Conservation (phyloP, 2,113 vertebrate genomes). For the Erpornis zantholeuca region DNA sequence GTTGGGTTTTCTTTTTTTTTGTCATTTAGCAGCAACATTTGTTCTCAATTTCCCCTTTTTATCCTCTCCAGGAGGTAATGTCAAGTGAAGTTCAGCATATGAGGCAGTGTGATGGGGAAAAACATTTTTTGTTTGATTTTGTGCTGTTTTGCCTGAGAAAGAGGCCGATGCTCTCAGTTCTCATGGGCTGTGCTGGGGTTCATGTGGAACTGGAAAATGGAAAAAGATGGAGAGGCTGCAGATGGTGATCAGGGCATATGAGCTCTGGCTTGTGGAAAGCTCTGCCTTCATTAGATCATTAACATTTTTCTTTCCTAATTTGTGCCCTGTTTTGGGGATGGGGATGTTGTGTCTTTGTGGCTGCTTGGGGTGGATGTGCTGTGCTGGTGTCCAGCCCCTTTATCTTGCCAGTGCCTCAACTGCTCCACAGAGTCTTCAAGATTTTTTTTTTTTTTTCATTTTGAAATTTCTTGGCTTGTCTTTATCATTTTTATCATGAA, state of each 20-base stretch:
- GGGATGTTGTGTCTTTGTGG: background rate
- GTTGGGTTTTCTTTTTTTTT: background rate
- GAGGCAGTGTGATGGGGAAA: background rate
- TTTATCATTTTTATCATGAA: background rate
- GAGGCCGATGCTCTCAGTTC: background rate
- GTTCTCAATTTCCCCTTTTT: background rate
- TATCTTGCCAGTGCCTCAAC: background rate
- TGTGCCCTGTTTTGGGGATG: background rate
- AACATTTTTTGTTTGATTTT: background rate
- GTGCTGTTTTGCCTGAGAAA: background rate
- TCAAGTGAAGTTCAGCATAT: background rate
- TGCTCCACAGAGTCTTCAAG: fast-evolving
- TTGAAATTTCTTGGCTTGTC: background rate
- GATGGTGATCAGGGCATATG: background rate
- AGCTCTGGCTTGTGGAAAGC: background rate
- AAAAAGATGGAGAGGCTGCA: background rate
- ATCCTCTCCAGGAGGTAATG: background rate
- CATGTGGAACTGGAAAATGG: background rate
- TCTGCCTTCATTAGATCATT: background rate
- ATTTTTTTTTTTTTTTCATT: background rate
- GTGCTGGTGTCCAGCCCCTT: background rate
- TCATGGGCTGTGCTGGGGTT: background rate
- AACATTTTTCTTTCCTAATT: background rate
- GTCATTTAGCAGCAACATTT: background rate
- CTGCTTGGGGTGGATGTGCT: background rate